phyloP scores from a whole-genome alignment of 2,797 vertebrate genomes.

The Enteromius viviparus region DNA sequence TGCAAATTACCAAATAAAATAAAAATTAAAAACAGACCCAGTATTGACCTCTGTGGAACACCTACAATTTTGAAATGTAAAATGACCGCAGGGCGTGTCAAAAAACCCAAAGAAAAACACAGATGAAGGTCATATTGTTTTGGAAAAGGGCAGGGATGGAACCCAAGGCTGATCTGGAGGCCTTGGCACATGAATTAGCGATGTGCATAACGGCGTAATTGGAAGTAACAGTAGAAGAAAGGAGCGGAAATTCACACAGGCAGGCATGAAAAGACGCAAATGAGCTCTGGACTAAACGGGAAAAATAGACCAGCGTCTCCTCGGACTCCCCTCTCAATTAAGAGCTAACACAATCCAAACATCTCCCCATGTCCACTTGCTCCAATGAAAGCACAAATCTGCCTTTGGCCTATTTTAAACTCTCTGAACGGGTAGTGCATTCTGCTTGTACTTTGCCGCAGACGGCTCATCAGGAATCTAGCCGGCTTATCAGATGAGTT shows the following conservation, averaged over 20 bases:
- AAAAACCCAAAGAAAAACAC: neutral
- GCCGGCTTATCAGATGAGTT: constrained; percentile 57
- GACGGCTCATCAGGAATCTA: constrained; percentile 50
- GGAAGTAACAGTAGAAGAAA: constrained; percentile 82
- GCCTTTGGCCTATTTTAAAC: constrained; percentile 30
- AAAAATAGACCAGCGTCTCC: constrained; percentile 64
- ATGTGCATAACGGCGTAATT: constrained; percentile 81
- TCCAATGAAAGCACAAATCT: constrained; percentile 38
- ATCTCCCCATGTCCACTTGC: constrained; percentile 32
- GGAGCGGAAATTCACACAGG: constrained; percentile 82
- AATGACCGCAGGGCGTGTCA: neutral
- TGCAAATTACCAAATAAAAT: neutral
- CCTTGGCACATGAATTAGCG: constrained; percentile 81
- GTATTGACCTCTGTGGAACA: constrained; percentile 5
- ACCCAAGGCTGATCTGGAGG: constrained; percentile 76
- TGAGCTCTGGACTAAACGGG: constrained; percentile 72
- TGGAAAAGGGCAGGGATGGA: constrained; percentile 74
- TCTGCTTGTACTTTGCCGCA: neutral
- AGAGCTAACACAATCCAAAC: constrained; percentile 44
- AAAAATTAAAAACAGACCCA: neutral
- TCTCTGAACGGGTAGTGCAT: neutral
- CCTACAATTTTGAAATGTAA: neutral
- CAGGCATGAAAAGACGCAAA: constrained; percentile 82
- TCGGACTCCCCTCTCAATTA: constrained; percentile 63
- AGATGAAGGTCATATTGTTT: constrained; percentile 40